Conservation (phyloP, 1,140 invertebrate genomes). For the Goniozus legneri region DNA sequence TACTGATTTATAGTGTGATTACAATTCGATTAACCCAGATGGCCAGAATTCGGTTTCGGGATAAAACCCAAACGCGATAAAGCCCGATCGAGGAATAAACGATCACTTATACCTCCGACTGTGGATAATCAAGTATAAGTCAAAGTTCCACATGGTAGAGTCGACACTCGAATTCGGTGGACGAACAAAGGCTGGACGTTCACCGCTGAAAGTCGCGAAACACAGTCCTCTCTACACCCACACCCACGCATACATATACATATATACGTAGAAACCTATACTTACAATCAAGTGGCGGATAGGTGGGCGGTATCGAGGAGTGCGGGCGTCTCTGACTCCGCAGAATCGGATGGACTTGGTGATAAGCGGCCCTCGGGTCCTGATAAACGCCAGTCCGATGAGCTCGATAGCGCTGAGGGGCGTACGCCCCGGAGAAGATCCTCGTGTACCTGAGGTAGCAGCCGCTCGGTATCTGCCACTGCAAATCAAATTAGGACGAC, state of each 20-base stretch:
- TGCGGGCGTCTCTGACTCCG: constrained; percentile 17
- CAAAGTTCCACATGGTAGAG: too few species aligned
- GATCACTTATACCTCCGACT: too few species aligned
- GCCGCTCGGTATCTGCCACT: constrained; percentile 47
- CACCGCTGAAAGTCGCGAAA: not conserved
- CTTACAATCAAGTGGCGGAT: constrained; percentile 40
- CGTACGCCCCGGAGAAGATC: constrained; percentile 44
- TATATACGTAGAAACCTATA: constrained; percentile 18
- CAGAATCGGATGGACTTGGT: constrained; percentile 37
- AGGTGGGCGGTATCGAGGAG: constrained; percentile 20
- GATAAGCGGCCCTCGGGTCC: constrained; percentile 36
- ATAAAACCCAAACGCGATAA: too few species aligned
- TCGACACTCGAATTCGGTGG: not conserved
- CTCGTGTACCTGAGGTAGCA: constrained; percentile 48
- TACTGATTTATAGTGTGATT: too few species aligned
- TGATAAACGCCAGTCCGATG: constrained; percentile 32
- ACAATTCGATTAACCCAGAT: too few species aligned
- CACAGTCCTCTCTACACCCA: not conserved
- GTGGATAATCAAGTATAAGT: too few species aligned
- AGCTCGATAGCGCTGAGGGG: constrained; percentile 28
- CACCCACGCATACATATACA: not conserved
- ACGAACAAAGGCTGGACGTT: not conserved
- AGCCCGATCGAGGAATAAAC: too few species aligned
- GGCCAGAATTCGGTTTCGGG: too few species aligned
- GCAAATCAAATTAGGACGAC: constrained; percentile 23